Evolutionary conservation across 2,113 vertebrate genomes (phyloP), one percentile per base, ranked within the genome.

Genomic region (Scomber japonicus): DNA sequence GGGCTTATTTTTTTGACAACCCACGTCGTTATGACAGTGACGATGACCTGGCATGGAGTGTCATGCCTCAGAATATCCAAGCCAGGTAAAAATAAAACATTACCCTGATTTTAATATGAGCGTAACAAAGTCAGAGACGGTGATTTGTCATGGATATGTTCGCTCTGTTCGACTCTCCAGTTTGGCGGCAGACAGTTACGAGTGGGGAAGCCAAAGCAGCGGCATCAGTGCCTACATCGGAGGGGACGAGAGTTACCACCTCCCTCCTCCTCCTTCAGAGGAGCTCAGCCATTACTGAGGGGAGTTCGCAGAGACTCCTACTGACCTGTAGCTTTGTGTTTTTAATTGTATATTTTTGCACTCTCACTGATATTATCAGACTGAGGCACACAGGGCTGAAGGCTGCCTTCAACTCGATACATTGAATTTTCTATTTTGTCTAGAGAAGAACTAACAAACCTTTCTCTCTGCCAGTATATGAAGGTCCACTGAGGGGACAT

Each of bases 1-100:
- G 97, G 66, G 96, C 96, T 15, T 99, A 99, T 46, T 99, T 99
- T 94, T 99, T 99, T 53, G 98, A 99, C 94, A 99, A 99, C 90
- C 98, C 98, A 21, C 95, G 96, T 53, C 96, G 98, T 77, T 99
- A 99, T 0, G 98, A 99, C 93, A 99, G 98, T 0, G 98, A 99
- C 3, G 98, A 99, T 0, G 97, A 99, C 62, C 94, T 99, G 21
- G 97, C 97, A 0, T 99, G 98, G 98, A 97, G 95, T 61, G 94
- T 96, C 54, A 96, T 96, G 77, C 96, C 97, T 14, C 97, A 96
- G 88, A 96, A 96, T 69, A 91, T 96, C 59, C 97, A 97, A 72
- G 95, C 96, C 93, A 98, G 97, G 98, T 99, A 89, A 60, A n/a
- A 62, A n/a, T 19, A 10, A 21, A 31, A 40, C 12, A 19, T 35